Base-by-base conservation (phyloP, 1,140 invertebrate genomes). In the Stegodyphus dumicola region DNA sequence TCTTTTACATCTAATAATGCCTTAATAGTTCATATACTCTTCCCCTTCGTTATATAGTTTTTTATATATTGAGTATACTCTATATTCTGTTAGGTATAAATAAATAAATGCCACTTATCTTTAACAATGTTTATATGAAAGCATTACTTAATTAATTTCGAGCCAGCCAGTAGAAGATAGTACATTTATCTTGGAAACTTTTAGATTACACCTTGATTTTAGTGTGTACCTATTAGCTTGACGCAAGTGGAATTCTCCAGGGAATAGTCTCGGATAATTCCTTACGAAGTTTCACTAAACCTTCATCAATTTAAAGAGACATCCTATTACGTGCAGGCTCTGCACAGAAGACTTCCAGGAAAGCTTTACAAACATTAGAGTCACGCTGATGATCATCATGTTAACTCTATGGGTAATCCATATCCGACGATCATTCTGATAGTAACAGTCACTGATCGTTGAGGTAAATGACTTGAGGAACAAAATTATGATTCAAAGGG, bases 221-320 rank as follows among this genome's bases (percentile, higher is more conserved):
- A 65, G 33, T 18, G 60, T 77, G 76, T 77, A 52, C 49, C 60
- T 77, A 77, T 77, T 77, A 77, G 76, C 76, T 76, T 76, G 67
- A 67, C 76, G 60, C 76, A 60, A 66, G 51, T 33, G 56, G 76
- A 67, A 77, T 77, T 66, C 73, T 60, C 73, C 60, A 56, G 56
- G 73, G 33, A 77, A 53, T 64, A 53, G 48, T 77, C 53, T 60
- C 60, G 67, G 74, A 77, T 77, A 67, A 77, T 66, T 77, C 65
- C 76, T 64, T 67, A 77, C 76, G 48, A 77, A 67, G 76, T 77
- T 77, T 64, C 52, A 77, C 76, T 77, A 77, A 77, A 67, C 60
- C 76, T 66, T 77, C 76, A 77, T 77, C 76, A 77, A 77, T 77
- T 77, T 77, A 77, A 77, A 64, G 60, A 77, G 76, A 65, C 76